Conservation (phyloP, 2,797 vertebrate species). For the Sebastiscus tertius region DNA sequence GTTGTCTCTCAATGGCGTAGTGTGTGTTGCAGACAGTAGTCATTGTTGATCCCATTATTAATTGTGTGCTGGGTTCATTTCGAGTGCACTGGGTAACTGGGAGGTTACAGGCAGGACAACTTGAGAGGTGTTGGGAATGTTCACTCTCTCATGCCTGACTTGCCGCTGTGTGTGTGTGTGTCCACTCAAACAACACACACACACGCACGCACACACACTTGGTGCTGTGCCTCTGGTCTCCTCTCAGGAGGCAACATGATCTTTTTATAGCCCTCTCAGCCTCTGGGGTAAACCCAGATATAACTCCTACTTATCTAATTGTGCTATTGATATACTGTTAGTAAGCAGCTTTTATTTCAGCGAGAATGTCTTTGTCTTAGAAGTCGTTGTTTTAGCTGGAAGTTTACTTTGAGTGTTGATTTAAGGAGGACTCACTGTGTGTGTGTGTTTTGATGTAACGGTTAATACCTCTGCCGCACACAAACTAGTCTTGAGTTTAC, state of each 20-base stretch:
- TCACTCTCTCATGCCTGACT: conserved; percentile 62
- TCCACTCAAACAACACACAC: conserved; percentile 15
- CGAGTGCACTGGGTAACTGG: conserved; percentile 79
- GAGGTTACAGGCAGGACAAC: conserved; percentile 74
- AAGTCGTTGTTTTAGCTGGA: conserved; percentile 5
- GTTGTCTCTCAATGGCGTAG: conserved; percentile 21
- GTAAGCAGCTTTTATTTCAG: conserved; percentile 31
- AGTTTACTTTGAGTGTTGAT: conserved; percentile 21
- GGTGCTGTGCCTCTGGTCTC: conserved; percentile 29
- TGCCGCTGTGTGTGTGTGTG: conserved; percentile 31
- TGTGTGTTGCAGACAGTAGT: conserved; percentile 59
- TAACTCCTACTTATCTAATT: conserved; percentile 63
- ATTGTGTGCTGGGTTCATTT: conserved; percentile 78
- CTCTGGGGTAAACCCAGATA: conserved; percentile 63
- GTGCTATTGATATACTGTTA: conserved; percentile 49
- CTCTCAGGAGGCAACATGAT: conserved; percentile 56
- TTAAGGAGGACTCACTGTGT: conserved; percentile 1
- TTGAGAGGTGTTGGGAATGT: conserved; percentile 69
- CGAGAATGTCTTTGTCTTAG: conserved; percentile 11
- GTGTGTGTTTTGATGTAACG: conserved; percentile 1
- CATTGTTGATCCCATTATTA: conserved; percentile 82
- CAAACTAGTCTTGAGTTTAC: conserved; percentile 33
- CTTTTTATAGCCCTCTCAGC: conserved; percentile 69
- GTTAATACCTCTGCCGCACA: conserved; percentile 5
- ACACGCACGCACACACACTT: conserved; percentile 13